A percentile compares a stretch with the other conserved stretches of the same genome.
Evolutionary conservation across 2,797 vertebrate species (phyloP).

Genomic region (Melanotaenia nigrans): DNA sequence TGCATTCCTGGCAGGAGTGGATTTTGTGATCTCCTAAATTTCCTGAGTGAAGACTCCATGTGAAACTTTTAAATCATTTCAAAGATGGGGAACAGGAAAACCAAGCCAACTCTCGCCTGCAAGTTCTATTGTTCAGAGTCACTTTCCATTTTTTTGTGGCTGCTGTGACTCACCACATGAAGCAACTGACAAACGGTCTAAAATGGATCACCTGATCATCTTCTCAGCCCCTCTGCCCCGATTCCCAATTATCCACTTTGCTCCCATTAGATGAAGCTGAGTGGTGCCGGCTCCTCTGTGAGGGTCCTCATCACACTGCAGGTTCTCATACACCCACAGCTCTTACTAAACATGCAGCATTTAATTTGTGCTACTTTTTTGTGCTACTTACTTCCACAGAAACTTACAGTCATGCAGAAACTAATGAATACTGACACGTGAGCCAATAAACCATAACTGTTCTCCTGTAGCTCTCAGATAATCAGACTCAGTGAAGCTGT

Average conservation of each 20-base stretch:
- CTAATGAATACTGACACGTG: constrained; percentile 24
- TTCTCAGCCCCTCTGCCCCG: constrained; percentile 44
- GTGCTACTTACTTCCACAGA: constrained; percentile 38
- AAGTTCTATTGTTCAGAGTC: constrained; percentile 22
- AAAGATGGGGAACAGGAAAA: not conserved
- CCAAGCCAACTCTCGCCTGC: not conserved
- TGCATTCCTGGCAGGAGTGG: not conserved
- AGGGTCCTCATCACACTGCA: constrained; percentile 53
- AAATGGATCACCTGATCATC: constrained; percentile 46
- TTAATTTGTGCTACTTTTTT: constrained; percentile 43
- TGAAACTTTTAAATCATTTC: not conserved
- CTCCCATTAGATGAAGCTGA: constrained; percentile 65
- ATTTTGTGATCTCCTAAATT: not conserved
- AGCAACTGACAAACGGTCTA: constrained; percentile 15
- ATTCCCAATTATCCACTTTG: constrained; percentile 70
- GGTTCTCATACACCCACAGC: constrained; percentile 63
- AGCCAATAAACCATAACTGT: constrained; percentile 36
- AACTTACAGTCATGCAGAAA: constrained; percentile 35
- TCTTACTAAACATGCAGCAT: constrained; percentile 37
- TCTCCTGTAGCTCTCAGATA: constrained; percentile 15
- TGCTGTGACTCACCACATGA: constrained; percentile 29
- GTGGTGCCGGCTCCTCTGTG: constrained; percentile 50
- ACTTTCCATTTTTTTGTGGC: constrained; percentile 20
- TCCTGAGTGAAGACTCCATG: not conserved
- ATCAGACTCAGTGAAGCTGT: constrained; percentile 22